A percentile compares a stretch with the other conserved stretches of the same genome.
phyloP scores from a whole-genome alignment of 2,888 invertebrate species.

The Spodoptera littoralis region DNA sequence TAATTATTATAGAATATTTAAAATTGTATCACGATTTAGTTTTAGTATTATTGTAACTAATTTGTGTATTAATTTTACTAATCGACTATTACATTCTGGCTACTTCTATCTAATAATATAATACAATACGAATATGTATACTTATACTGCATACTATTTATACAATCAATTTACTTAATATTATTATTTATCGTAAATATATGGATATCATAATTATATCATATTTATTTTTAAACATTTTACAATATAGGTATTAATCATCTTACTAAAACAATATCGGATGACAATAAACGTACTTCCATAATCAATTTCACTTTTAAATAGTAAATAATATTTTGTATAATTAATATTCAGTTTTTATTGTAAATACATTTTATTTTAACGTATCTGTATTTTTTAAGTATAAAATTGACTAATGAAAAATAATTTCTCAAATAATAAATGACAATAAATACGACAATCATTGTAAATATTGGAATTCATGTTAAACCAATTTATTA shows the following conservation, averaged over 20 bases:
- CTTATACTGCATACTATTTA: conserved; percentile 5
- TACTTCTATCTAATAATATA: neutral
- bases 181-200: too few relatives aligned
- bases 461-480: conserved; percentile 78
- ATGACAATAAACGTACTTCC: too few relatives aligned
- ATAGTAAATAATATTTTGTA: too few relatives aligned
- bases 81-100: neutral
- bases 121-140: neutral
- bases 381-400: conserved; percentile 25
- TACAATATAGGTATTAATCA: neutral
- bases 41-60: conserved; percentile 13
- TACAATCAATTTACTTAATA: neutral
- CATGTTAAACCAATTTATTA: conserved; percentile 76
- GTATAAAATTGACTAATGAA: conserved; percentile 30
- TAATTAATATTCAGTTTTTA: neutral
- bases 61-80: conserved; percentile 3
- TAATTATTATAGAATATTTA: conserved; percentile 29
- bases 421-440: conserved; percentile 45
- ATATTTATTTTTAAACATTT: conserved; percentile 5
- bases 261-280: too few relatives aligned
- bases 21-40: conserved; percentile 31
- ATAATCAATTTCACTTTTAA: too few relatives aligned
- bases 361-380: conserved; percentile 24
- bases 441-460: conserved; percentile 82
- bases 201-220: neutral